Evolutionary conservation across 2,797 vertebrate species (phyloP).

Genomic region (Alauda arvensis): DNA sequence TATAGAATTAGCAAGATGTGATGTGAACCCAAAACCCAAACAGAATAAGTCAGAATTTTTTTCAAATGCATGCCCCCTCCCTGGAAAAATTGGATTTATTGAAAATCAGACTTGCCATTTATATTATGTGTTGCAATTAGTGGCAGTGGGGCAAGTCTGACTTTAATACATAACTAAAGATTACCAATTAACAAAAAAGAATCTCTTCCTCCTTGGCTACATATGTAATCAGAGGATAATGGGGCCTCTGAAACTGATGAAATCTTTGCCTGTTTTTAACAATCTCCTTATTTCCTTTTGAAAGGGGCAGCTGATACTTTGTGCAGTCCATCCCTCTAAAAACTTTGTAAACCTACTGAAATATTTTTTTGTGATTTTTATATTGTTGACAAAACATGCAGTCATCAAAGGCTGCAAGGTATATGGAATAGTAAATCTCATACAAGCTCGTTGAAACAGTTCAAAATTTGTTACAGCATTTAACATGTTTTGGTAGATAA

Average conservation of each 20-base stretch:
- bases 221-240: neutral
- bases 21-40: neutral
- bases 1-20: neutral
- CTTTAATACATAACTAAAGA: neutral
- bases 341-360: neutral
- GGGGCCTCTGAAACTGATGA: neutral
- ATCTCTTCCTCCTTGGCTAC: neutral
- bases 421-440: neutral
- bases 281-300: neutral
- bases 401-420: neutral
- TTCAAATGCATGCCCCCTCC: fast-evolving
- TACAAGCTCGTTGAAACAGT: neutral
- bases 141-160: neutral
- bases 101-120: neutral
- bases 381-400: neutral
- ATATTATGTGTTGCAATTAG: neutral
- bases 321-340: neutral
- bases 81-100: neutral
- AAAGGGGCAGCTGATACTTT: neutral
- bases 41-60: neutral
- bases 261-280: neutral
- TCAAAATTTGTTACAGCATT: neutral
- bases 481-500: neutral
- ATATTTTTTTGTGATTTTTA: neutral
- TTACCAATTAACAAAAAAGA: neutral